Conservation (phyloP, 64 coral and sea anemone species). For the Astreopora myriophthalma region DNA sequence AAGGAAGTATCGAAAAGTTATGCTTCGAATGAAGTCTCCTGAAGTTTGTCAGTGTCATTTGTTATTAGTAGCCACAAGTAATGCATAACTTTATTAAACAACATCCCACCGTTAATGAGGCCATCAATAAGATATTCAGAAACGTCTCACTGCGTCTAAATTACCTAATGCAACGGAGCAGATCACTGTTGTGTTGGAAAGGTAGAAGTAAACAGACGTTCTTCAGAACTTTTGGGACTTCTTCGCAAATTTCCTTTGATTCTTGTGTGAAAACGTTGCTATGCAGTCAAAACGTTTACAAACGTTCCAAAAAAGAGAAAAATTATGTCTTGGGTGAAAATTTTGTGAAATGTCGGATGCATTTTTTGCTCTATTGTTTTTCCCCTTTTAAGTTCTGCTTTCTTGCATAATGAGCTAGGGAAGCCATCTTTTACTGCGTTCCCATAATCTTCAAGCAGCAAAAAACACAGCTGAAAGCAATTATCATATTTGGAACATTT, state of each 20-base stretch:
- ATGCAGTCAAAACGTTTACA: background rate
- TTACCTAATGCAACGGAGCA: conserved; percentile 4
- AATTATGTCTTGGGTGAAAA: background rate
- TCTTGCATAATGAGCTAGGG: background rate
- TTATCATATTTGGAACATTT: background rate
- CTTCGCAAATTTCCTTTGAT: background rate
- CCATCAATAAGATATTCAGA: background rate
- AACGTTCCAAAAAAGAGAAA: background rate
- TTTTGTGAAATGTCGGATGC: background rate
- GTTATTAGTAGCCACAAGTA: too few relatives aligned
- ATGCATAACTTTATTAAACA: background rate
- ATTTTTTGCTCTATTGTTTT: conserved; percentile 9
- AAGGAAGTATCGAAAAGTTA: background rate
- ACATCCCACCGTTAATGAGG: background rate
- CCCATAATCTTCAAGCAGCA: background rate
- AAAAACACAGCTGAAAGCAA: background rate
- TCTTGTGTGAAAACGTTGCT: background rate
- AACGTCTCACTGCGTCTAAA: conserved; percentile 7
- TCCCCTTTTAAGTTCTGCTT: conserved; percentile 4
- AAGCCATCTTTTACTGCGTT: background rate
- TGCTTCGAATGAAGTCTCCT: too few relatives aligned
- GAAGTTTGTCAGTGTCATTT: too few relatives aligned
- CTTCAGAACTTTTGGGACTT: background rate
- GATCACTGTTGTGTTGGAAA: background rate
- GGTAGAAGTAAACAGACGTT: background rate